These are phyloP conservation scores for Acyrthosiphon pisum DNA, from an alignment of 1,140 invertebrate species.

Conservation along the genomic window DNA sequence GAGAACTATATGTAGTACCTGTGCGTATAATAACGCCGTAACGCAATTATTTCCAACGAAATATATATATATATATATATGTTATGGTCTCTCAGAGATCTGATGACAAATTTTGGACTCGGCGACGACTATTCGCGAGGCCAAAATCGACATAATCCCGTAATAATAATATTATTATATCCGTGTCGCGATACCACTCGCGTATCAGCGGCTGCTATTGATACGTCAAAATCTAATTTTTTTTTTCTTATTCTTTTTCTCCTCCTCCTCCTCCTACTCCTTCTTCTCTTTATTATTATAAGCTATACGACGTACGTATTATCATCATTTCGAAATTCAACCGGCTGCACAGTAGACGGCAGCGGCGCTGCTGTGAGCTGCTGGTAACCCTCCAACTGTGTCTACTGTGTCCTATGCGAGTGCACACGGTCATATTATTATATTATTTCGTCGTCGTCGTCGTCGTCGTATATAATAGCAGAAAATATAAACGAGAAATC, in stretches of 20 bases:
- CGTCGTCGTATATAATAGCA: neutral
- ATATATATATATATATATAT: neutral
- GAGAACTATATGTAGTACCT: no score
- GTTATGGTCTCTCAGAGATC: neutral
- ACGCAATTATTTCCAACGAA: neutral
- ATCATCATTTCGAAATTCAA: no score
- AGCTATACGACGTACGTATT: neutral
- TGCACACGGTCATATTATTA: neutral
- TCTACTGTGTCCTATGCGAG: neutral
- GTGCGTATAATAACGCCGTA: neutral
- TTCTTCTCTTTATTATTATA: no score
- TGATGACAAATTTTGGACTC: neutral
- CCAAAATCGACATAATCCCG: neutral
- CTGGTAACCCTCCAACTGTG: neutral
- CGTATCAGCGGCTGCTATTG: neutral
- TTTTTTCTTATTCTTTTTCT: neutral
- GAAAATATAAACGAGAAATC: constrained; percentile 3
- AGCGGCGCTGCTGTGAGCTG: no score
- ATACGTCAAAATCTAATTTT: neutral
- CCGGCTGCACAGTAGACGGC: no score
- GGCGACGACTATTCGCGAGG: neutral
- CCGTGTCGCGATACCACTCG: neutral
- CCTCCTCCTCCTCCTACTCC: neutral
- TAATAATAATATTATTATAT: neutral
- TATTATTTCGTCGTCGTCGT: no score